These are phyloP conservation scores for Ooceraea biroi DNA, from an alignment of 1,140 invertebrate genomes.

Conservation along the genomic window DNA sequence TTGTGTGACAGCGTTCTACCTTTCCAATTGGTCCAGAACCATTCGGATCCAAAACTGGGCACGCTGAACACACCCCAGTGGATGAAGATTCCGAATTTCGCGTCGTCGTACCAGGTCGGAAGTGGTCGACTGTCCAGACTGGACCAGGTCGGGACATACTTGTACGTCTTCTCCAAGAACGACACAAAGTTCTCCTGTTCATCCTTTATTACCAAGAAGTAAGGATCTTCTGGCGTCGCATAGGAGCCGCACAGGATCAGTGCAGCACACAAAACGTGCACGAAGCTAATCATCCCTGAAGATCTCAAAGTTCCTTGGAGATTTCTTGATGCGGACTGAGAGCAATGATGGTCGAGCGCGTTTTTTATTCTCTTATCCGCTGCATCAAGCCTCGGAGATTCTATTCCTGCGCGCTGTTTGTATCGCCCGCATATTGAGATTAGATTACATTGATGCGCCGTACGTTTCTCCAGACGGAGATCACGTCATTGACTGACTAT, in stretches of 20 bases:
- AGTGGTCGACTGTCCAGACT: conserved; percentile 94
- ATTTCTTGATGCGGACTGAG: not conserved
- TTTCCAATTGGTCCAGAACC: conserved; percentile 95
- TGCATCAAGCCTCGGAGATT: not conserved
- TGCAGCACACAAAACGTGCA: not conserved
- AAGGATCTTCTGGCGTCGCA: not conserved
- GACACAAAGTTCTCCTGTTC: not conserved
- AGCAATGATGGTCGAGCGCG: not conserved
- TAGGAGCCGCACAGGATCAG: conserved; percentile 7
- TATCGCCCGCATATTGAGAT: conserved; percentile 11
- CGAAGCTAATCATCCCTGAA: conserved; percentile 4
- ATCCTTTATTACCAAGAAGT: conserved; percentile 20
- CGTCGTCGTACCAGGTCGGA: conserved; percentile 95
- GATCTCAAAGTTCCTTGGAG: too few relatives aligned
- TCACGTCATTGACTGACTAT: not conserved
- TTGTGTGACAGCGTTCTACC: conserved; percentile 83
- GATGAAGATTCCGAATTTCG: conserved; percentile 96
- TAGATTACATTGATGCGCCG: conserved; percentile 34
- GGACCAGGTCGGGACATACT: conserved; percentile 91
- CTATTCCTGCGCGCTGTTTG: not conserved
- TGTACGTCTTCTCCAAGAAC: not conserved
- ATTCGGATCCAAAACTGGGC: conserved; percentile 93
- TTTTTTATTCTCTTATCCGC: not conserved
- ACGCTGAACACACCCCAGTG: conserved; percentile 98
- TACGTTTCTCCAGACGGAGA: conserved; percentile 16